A percentile compares a stretch with the other conserved stretches of the same genome.
phyloP scores from a whole-genome alignment of 1,140 invertebrate species.

The Cryptotermes secundus region DNA sequence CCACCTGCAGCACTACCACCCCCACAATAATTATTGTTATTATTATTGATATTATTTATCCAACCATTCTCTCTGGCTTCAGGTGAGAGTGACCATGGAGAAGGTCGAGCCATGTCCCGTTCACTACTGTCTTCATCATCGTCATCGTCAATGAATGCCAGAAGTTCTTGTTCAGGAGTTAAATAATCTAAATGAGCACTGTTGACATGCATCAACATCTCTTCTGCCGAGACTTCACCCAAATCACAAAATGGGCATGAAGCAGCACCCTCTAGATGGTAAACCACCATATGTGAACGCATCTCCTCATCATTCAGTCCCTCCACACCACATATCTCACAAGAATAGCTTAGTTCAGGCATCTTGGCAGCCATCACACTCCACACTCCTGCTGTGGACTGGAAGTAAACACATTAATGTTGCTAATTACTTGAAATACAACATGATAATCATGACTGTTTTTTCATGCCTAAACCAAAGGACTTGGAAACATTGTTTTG shows the following conservation, averaged over 20 bases:
- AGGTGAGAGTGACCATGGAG: constrained; percentile 24
- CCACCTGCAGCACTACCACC: constrained; percentile 27
- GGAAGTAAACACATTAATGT: not conserved
- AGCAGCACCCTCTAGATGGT: constrained; percentile 72
- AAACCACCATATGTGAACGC: constrained; percentile 71
- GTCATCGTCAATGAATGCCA: constrained; percentile 55
- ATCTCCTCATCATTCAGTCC: constrained; percentile 77
- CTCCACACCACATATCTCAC: constrained; percentile 79
- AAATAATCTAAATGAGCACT: constrained; percentile 76
- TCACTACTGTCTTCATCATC: constrained; percentile 55
- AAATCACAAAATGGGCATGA: constrained; percentile 82
- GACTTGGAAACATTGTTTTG: no score
- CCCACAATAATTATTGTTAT: constrained; percentile 41
- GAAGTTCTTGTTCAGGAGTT: constrained; percentile 64
- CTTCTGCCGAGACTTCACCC: constrained; percentile 64
- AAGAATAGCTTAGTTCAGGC: constrained; percentile 57
- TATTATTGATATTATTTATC: constrained; percentile 52
- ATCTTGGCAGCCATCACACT: constrained; percentile 44
- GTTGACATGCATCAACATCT: constrained; percentile 77
- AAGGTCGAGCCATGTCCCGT: not conserved
- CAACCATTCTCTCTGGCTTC: constrained; percentile 40
- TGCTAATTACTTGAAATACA: no score
- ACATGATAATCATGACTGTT: no score
- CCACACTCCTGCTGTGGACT: constrained; percentile 1
- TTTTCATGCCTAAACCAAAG: no score